Evolutionary conservation across 2,113 vertebrate species (phyloP), one percentile per base, ranked within the genome.

Genomic region (Hassar affinis): DNA sequence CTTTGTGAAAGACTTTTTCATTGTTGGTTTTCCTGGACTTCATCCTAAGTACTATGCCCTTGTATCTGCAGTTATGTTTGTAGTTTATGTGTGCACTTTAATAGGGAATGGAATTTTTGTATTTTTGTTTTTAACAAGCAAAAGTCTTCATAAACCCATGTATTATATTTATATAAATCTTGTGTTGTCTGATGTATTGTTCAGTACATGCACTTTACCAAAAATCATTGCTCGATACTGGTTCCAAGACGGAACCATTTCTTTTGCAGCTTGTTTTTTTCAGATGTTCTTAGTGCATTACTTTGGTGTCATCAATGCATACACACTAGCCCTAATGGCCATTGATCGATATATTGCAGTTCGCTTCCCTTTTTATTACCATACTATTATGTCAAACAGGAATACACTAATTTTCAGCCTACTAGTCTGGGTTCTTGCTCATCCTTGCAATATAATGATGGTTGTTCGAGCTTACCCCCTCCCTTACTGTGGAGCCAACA

Each of bases 201-300:
- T 91, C 59, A 86, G 90, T 0, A n/a, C 66, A 1, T 85, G 85
- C 56, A 91, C 90, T 5, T 85, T 93, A 15, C 92, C 92, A 2
- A 92, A 90, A 79, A 85, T 92, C 62, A 92, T 93, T 7, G 71
- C 90, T n/a, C 90, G 85, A 74, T 94, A 92, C 22, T 91, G 89
- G 90, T 90, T 89, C 49, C 85, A 75, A 59, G 51, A 88, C 6
- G n/a, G 80, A 90, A 77, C 78, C 87, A 30, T 94, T 92, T 83
- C 30, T 85, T 27, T 79, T 79, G 78, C 14, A 61, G 85, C 75
- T 0, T 94, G 93, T 64, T 93, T 94, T 38, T 27, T 78, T 4
- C 93, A 94, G 83, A 94, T 93, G 92, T 92, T 90, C 75, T 90
- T 93, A 74, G 88, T 93, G 38, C 92, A 93, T 68, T 91, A 89